These are phyloP conservation scores for Mormyrops attenuatus DNA, from an alignment of 2,797 vertebrate genomes.

Conservation along the genomic window DNA sequence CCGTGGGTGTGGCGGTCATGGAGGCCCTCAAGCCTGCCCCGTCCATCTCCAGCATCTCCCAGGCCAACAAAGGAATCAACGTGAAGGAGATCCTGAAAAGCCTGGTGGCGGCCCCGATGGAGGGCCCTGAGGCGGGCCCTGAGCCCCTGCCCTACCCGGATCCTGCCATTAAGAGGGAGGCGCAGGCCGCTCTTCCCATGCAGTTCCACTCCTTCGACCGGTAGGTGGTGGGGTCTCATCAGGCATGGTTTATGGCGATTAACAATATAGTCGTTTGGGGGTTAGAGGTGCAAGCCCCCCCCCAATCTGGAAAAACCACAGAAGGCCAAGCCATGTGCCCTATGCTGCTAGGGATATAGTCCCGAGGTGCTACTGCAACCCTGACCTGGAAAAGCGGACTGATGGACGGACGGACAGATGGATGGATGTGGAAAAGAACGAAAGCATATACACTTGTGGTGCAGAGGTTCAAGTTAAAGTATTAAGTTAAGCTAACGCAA, in stretches of 20 bases:
- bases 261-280: neutral
- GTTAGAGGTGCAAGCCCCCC: neutral
- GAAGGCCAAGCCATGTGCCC: neutral
- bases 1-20: constrained; percentile 29
- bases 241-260: neutral
- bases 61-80: constrained; percentile 93
- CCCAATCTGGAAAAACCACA: neutral
- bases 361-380: no score
- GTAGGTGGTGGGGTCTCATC: constrained; percentile 46
- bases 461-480: neutral
- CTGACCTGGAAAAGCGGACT: neutral
- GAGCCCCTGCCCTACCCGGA: constrained; percentile 83
- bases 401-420: neutral
- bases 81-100: constrained; percentile 98
- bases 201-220: constrained; percentile 99
- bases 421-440: neutral
- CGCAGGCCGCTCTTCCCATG: constrained; percentile 93
- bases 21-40: constrained; percentile 74
- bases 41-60: constrained; percentile 94
- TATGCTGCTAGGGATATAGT: no score
- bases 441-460: neutral
- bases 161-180: constrained; percentile 83
- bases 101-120: constrained; percentile 88
- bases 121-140: constrained; percentile 80
- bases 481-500: neutral